Percentiles rank a stretch among this genome's conserved stretches.
These are phyloP conservation scores for Periophthalmus modestus DNA, from an alignment of 2,113 vertebrate genomes.

Conservation along the genomic window DNA sequence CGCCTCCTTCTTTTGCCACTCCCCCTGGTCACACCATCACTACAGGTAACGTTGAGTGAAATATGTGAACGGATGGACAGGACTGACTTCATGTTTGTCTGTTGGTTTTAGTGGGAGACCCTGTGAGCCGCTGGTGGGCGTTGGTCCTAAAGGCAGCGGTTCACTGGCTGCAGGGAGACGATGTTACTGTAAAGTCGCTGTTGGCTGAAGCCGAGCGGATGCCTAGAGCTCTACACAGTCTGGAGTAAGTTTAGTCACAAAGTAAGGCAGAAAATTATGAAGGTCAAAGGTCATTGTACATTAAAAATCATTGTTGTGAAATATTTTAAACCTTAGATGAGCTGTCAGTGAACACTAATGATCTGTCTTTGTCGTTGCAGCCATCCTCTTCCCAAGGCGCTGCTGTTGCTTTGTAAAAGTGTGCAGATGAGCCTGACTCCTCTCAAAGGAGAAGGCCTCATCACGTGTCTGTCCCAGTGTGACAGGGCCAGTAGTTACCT, in stretches of 20 bases:
- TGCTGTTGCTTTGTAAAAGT: conserved; percentile 87
- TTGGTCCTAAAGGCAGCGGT: conserved; percentile 85
- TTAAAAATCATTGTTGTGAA: too few relatives aligned
- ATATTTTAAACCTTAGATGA: background rate
- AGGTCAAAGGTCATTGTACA: too few relatives aligned
- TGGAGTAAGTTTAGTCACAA: conserved; percentile 81
- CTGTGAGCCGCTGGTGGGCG: conserved; percentile 95
- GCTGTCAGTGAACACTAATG: background rate
- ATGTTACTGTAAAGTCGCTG: conserved; percentile 79
- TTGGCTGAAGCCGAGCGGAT: conserved; percentile 87
- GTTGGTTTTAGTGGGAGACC: conserved; percentile 80
- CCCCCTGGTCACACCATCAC: conserved; percentile 70
- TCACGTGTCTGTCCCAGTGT: conserved; percentile 83
- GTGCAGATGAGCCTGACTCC: conserved; percentile 86
- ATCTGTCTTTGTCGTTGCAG: conserved; percentile 66
- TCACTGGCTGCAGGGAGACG: conserved; percentile 91
- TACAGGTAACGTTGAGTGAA: conserved; percentile 61
- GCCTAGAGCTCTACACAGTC: conserved; percentile 87
- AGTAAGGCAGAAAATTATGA: background rate
- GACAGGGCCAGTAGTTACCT: conserved; percentile 90
- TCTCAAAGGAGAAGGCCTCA: conserved; percentile 86
- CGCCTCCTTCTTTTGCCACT: conserved; percentile 69
- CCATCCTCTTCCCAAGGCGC: conserved; percentile 87
- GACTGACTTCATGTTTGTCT: background rate
- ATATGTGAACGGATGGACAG: background rate